phyloP scores from a whole-genome alignment of 1,140 invertebrate genomes.

The Marisa cornuarietis region DNA sequence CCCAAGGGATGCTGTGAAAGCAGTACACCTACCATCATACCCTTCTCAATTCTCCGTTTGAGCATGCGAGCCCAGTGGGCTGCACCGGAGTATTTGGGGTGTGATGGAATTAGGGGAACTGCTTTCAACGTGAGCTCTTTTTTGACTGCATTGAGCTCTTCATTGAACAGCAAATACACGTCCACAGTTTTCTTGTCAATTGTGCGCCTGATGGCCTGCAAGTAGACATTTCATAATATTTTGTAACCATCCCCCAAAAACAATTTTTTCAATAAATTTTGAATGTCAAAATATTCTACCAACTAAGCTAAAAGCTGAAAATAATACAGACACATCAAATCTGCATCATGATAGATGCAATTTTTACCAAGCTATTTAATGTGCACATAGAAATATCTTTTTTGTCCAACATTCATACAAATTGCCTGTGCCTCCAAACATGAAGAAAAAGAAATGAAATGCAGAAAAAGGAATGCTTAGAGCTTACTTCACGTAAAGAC shows the following conservation, averaged over 20 bases:
- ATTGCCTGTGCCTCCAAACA: too few species aligned
- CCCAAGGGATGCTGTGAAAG: constrained; percentile 4
- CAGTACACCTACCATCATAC: constrained; percentile 67
- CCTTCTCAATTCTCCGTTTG: constrained; percentile 72
- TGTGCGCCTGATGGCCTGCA: constrained; percentile 68
- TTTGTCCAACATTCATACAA: too few species aligned
- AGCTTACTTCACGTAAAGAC: constrained; percentile 62
- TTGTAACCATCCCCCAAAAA: background rate
- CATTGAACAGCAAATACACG: constrained; percentile 80
- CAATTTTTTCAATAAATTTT: too few species aligned
- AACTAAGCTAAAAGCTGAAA: too few species aligned
- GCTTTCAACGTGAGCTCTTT: constrained; percentile 75
- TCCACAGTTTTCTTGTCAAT: constrained; percentile 70
- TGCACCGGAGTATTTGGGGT: constrained; percentile 78
- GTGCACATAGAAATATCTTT: too few species aligned
- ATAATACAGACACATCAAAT: too few species aligned
- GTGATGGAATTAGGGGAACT: constrained; percentile 71
- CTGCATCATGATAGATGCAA: too few species aligned
- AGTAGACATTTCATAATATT: constrained; percentile 22
- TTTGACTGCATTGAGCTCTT: constrained; percentile 80
- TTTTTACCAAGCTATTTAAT: too few species aligned
- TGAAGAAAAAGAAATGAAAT: too few species aligned
- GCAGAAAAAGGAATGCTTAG: too few species aligned
- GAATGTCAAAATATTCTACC: too few species aligned
- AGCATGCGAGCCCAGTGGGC: constrained; percentile 74